Base-by-base conservation (phyloP, 2,888 invertebrate genomes). In the Lithodes maja region DNA sequence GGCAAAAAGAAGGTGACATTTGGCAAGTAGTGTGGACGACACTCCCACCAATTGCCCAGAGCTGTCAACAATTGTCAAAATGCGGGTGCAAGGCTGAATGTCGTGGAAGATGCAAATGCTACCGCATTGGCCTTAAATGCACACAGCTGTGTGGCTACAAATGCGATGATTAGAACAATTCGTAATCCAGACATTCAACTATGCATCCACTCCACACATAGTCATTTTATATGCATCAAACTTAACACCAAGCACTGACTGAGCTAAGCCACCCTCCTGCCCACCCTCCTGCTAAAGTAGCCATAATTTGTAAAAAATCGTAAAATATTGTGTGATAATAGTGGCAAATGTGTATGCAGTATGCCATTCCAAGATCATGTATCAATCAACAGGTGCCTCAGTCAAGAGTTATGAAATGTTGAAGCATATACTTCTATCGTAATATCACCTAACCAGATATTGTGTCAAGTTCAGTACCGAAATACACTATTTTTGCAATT, bases 331-430 rank as follows among this genome's bases (percentile, higher is more conserved):
- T 74, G 74, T 74, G 74, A 74, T 74, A 74, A 74, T 74, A 74
- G n/a, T 74, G 74, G 12, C 74, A 74, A 74, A 74, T 74, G 74
- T 74, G 5, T 74, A 74, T 17, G n/a, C 74, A 74, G 74, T 74
- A 74, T 74, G 74, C 74, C 74, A 74, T 74, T 74, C 74, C 74
- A 74, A 74, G 33, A 74, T n/a, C 74, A 74, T 74, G 74, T 74
- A 74, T 74, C 74, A 74, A 74, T 17, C 74, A 74, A 74, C 74
- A 74, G 33, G n/a, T 74, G 15, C 74, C 74, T 74, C 12, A 74
- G 74, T 74, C 74, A 17, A 74, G 74, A 74, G 74, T 74, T 74
- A 74, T 74, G 74, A 74, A 74, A 74, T n/a, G n/a, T 74, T 74
- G 74, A 74, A 74, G 74, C 33, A 17, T 17, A 17, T 17, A 15